Conservation (phyloP, 2,888 invertebrate species). For the Polietes domitor region DNA sequence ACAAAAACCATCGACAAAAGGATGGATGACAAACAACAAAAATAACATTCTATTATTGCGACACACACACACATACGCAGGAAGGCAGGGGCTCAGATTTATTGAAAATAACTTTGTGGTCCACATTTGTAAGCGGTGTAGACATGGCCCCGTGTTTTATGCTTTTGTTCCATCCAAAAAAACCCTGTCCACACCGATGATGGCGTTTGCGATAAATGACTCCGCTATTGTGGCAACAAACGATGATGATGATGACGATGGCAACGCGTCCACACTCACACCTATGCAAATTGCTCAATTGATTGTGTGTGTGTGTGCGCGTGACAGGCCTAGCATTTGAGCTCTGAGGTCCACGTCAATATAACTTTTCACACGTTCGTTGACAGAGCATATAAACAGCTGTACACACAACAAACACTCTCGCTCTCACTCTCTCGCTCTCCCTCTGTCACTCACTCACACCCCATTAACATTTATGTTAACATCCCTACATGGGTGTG, state of each 20-base stretch:
- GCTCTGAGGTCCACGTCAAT: neutral
- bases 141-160: too few species aligned
- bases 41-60: conserved; percentile 1
- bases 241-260: neutral
- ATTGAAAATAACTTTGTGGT: neutral
- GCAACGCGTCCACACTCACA: neutral
- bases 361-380: neutral
- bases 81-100: too few species aligned
- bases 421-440: neutral
- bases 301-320: neutral
- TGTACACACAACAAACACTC: neutral
- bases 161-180: neutral
- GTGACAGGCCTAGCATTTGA: neutral
- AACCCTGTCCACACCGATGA: neutral
- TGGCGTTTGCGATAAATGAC: neutral
- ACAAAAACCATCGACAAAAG: neutral
- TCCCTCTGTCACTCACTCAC: neutral
- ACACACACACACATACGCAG: too few species aligned
- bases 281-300: neutral
- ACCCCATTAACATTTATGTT: neutral
- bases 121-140: neutral
- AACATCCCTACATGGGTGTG: neutral
- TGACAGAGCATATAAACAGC: neutral
- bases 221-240: neutral
- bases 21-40: conserved; percentile 17